Conservation (phyloP, 2,888 invertebrate genomes). For the Gibbula magus region DNA sequence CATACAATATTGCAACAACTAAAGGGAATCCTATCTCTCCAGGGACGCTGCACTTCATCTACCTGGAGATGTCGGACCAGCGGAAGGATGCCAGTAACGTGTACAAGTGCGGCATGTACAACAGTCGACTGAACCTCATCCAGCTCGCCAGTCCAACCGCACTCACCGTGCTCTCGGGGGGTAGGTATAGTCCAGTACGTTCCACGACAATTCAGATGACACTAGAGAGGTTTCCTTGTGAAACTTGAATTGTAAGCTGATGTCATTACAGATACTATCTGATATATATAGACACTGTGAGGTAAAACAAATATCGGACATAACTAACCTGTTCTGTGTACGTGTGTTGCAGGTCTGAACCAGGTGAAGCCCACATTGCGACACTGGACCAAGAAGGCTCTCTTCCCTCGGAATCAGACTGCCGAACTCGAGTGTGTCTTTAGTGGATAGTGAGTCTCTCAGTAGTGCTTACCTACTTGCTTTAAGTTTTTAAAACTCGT, state of each 20-base stretch:
- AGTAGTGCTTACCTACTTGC: no score
- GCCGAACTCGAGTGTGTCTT: neutral
- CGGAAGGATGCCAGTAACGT: neutral
- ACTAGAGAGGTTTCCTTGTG: no score
- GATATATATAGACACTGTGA: no score
- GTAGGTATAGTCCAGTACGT: no score
- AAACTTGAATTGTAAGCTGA: no score
- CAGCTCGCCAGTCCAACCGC: neutral
- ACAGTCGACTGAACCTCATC: neutral
- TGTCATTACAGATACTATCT: no score
- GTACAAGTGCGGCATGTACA: neutral
- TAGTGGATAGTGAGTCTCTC: neutral
- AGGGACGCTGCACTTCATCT: neutral
- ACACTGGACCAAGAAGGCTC: neutral
- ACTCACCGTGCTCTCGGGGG: neutral
- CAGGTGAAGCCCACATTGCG: neutral
- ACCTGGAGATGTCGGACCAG: neutral
- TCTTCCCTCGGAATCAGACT: neutral
- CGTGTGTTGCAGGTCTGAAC: neutral
- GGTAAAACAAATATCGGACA: no score
- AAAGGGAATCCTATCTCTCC: neutral
- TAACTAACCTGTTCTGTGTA: neutral
- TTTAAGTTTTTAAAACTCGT: no score
- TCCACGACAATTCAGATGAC: no score
- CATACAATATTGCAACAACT: neutral